Base-by-base conservation (phyloP, 2,888 invertebrate species). In the Thera britannica region DNA sequence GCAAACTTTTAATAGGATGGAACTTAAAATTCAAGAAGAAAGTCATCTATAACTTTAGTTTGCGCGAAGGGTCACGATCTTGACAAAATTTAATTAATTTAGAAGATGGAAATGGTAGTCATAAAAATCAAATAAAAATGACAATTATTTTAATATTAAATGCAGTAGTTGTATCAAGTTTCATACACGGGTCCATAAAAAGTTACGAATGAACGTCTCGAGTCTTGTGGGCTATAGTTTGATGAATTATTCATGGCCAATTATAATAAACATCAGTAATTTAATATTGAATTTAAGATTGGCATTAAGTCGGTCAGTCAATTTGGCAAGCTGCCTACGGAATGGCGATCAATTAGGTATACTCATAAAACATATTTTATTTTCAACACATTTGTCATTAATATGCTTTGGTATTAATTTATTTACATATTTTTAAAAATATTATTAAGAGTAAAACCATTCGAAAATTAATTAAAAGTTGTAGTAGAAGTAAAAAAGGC, bases 1-100 rank as follows among this genome's bases (percentile, higher is more conserved):
- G 78, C 87, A 89, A 93, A 93, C 90, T 93, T 93, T 93, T 93
- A 93, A 93, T 93, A 92, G 90, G 92, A 91, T 92, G 88, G 87
- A 87, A 90, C 87, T 92, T 90, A 88, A 91, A 89, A 90, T 90
- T 92, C 90, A 88, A 87, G 82, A 85, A 87, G 86, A 90, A 88
- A 88, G 87, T 87, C 83, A 86, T 85, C 81, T 85, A 77, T 84
- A 88, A 88, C 85, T 90, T 90, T 81, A 85, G 46, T 58, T 58
- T 36, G 48, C n/a, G 65, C 54, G 54, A 56, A n/a, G 54, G 49
- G 58, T 51, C 58, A 44, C 55, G 38, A 62, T 54, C 56, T 62
- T 46, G 23, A 60, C 46, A 38, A 58, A 49, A 63, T 36, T 49
- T 23, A 46, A 59, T 63, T 12, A 52, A 64, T 60, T 52, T 46